Percentiles rank a stretch among this genome's conserved stretches.
These are phyloP conservation scores for Acrocephalus scirpaceus DNA, from an alignment of 2,797 vertebrate species.

Conservation along the genomic window DNA sequence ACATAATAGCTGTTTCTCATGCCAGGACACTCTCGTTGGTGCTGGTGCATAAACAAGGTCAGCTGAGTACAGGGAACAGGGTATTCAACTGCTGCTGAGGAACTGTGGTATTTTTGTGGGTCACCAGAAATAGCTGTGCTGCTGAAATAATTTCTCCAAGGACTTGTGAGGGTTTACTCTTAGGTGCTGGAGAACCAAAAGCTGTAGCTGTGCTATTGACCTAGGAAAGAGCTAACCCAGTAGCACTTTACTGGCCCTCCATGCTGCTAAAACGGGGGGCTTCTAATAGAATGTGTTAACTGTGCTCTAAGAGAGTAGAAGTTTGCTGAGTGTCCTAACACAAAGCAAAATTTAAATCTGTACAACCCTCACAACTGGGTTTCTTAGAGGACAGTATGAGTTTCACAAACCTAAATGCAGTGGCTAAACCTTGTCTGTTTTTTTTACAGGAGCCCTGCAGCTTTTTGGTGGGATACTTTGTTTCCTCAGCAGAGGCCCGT, in stretches of 20 bases:
- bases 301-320: neutral
- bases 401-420: neutral
- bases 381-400: neutral
- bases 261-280: neutral
- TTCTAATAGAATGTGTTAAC: neutral
- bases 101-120: conserved; percentile 42
- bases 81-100: conserved; percentile 35
- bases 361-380: neutral
- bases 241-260: neutral
- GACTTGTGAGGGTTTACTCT: neutral
- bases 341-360: neutral
- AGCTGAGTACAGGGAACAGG: conserved; percentile 56
- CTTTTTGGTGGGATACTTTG: neutral
- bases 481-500: neutral
- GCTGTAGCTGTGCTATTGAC: conserved; percentile 2
- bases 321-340: neutral
- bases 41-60: conserved; percentile 60
- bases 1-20: conserved; percentile 40
- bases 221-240: neutral
- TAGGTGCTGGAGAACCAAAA: neutral
- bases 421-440: neutral
- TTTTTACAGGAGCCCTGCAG: neutral
- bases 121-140: conserved; percentile 52
- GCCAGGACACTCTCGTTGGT: neutral
- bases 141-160: conserved; percentile 40